Percentiles rank a stretch among this genome's conserved stretches.
These are phyloP conservation scores for Seriola aureovittata DNA, from an alignment of 2,113 vertebrate species.

Conservation along the genomic window DNA sequence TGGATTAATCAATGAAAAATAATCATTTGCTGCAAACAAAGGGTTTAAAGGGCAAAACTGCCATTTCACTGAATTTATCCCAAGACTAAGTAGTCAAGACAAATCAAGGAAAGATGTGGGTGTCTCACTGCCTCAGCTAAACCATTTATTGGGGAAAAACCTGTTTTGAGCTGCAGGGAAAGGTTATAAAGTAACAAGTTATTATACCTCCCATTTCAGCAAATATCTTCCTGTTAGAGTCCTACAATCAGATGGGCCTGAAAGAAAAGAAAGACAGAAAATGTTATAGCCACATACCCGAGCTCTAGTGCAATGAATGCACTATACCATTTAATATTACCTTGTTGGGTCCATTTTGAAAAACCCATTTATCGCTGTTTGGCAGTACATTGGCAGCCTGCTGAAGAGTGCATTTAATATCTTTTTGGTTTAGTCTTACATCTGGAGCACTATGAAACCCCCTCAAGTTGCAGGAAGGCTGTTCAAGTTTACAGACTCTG, in stretches of 20 bases:
- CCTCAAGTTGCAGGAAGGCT: too few species aligned
- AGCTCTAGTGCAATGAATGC: too few species aligned
- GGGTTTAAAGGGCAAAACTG: background rate
- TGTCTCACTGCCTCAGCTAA: background rate
- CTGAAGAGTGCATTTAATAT: background rate
- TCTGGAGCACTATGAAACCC: background rate
- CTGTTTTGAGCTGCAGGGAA: background rate
- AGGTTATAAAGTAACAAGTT: background rate
- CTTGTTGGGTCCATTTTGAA: background rate
- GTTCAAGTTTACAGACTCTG: background rate
- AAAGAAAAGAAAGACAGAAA: conserved; percentile 1
- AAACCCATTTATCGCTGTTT: background rate
- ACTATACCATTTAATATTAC: background rate
- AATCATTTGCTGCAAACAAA: background rate
- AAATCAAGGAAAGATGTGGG: background rate
- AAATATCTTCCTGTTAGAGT: background rate
- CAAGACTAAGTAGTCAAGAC: too few species aligned
- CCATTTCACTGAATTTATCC: background rate
- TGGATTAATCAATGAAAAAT: background rate
- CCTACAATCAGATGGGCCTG: conserved; percentile 25
- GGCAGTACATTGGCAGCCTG: background rate
- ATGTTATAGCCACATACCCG: background rate
- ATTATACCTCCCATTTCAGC: conserved; percentile 72
- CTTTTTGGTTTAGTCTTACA: background rate
- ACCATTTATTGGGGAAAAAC: background rate